Conservation (phyloP, 1,140 invertebrate genomes). For the Leguminivora glycinivorella region DNA sequence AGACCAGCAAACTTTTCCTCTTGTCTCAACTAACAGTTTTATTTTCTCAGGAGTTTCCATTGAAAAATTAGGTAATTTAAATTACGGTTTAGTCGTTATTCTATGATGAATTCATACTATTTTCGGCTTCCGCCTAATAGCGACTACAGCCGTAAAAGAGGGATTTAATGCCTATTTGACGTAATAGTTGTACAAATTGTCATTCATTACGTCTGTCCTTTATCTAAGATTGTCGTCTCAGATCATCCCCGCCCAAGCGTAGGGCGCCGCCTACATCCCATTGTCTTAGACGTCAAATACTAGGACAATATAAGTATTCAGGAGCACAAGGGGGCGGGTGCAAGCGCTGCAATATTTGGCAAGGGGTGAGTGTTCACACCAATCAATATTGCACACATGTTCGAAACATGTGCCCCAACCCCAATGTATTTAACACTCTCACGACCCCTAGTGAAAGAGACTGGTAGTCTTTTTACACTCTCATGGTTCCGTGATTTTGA, state of each 20-base stretch:
- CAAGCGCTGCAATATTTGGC: conserved; percentile 19
- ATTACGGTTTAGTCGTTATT: too few species aligned
- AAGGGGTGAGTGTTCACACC: conserved; percentile 12
- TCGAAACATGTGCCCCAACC: background rate
- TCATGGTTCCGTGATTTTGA: too few species aligned
- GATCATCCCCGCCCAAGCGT: conserved; percentile 23
- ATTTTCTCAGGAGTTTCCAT: background rate
- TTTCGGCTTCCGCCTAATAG: too few species aligned
- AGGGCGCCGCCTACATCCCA: conserved; percentile 62
- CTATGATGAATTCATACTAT: too few species aligned
- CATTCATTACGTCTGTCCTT: too few species aligned
- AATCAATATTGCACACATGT: conserved; percentile 18
- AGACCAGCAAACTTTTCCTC: background rate
- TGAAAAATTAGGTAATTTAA: too few species aligned
- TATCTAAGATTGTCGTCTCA: background rate
- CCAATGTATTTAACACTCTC: background rate
- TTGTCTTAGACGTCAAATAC: conserved; percentile 59
- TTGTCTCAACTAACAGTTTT: background rate
- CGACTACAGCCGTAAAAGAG: too few species aligned
- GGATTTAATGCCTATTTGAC: too few species aligned
- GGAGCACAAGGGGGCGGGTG: conserved; percentile 36
- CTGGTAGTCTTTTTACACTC: background rate
- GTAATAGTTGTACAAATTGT: too few species aligned
- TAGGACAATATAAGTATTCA: conserved; percentile 44
- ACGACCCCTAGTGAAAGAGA: background rate